phyloP scores from a whole-genome alignment of 2,113 vertebrate genomes.

The Gobiocypris rarus region DNA sequence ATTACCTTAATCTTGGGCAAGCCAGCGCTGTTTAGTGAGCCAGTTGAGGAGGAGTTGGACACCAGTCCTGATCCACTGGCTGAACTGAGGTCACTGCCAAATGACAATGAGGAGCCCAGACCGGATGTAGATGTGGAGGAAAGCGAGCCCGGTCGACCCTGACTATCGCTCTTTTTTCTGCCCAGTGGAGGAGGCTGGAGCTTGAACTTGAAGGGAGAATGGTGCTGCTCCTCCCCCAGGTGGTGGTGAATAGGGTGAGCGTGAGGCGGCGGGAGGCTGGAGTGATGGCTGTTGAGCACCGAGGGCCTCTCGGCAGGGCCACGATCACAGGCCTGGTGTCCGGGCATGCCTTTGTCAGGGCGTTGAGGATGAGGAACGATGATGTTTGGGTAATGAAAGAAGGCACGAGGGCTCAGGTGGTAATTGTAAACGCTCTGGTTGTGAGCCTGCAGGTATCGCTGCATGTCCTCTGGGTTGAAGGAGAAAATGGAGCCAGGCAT shows the following conservation, averaged over 20 bases:
- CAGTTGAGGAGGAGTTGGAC: constrained; percentile 76
- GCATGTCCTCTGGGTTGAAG: constrained; percentile 93
- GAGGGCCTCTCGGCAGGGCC: constrained; percentile 60
- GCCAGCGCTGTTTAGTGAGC: constrained; percentile 77
- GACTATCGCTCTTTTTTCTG: constrained; percentile 81
- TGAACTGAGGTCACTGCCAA: constrained; percentile 77
- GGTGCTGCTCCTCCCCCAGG: constrained; percentile 71
- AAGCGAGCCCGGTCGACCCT: constrained; percentile 67
- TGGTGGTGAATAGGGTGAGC: constrained; percentile 61
- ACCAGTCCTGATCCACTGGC: constrained; percentile 74
- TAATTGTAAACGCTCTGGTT: constrained; percentile 93
- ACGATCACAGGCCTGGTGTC: constrained; percentile 60
- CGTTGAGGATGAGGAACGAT: constrained; percentile 87
- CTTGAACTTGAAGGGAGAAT: constrained; percentile 90
- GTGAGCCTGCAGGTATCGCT: constrained; percentile 91
- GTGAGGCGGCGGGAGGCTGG: constrained; percentile 34
- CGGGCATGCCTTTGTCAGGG: constrained; percentile 68
- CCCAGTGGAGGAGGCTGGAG: constrained; percentile 88
- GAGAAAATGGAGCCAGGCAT: constrained; percentile 91
- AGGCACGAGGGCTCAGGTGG: constrained; percentile 89
- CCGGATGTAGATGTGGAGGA: constrained; percentile 75
- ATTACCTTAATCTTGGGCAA: constrained; percentile 90
- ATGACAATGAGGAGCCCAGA: constrained; percentile 77
- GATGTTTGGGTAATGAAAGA: constrained; percentile 89
- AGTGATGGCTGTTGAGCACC: constrained; percentile 44